Percentiles rank a stretch among this genome's conserved stretches.
Conservation (phyloP, 2,888 invertebrate species). For the Operophtera brumata region DNA sequence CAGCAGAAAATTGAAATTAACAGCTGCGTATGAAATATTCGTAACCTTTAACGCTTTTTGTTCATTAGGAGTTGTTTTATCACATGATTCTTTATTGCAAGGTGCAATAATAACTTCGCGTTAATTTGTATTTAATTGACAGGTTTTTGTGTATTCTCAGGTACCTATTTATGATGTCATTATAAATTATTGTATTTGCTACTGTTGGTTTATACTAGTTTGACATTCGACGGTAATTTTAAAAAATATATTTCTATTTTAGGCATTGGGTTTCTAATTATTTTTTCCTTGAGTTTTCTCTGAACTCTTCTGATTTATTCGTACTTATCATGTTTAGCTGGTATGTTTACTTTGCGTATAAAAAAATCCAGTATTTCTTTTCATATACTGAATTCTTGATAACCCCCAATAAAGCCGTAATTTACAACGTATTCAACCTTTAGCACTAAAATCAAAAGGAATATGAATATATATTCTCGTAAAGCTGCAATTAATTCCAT, state of each 20-base stretch:
- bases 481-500: slow-evolving; percentile 38
- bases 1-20: slow-evolving; percentile 44
- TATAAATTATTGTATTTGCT: not conserved
- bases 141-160: slow-evolving; percentile 10
- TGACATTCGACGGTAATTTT: not conserved
- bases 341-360: no score
- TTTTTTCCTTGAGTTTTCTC: no score
- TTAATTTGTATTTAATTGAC: slow-evolving; percentile 19
- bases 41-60: slow-evolving; percentile 26
- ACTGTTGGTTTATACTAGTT: not conserved
- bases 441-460: slow-evolving; percentile 22
- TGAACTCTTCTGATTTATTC: no score
- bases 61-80: slow-evolving; percentile 5
- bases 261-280: no score
- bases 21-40: slow-evolving; percentile 44
- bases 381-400: no score
- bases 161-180: slow-evolving; percentile 6
- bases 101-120: slow-evolving; percentile 11
- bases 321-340: no score
- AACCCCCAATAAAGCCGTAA: not conserved
- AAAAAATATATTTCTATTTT: no score
- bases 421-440: slow-evolving; percentile 16
- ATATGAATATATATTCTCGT: slow-evolving; percentile 20
- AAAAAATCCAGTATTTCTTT: no score
- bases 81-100: slow-evolving; percentile 13